Evolutionary conservation across 2,888 invertebrate species (phyloP).

Genomic region (Drosophila cracens): DNA sequence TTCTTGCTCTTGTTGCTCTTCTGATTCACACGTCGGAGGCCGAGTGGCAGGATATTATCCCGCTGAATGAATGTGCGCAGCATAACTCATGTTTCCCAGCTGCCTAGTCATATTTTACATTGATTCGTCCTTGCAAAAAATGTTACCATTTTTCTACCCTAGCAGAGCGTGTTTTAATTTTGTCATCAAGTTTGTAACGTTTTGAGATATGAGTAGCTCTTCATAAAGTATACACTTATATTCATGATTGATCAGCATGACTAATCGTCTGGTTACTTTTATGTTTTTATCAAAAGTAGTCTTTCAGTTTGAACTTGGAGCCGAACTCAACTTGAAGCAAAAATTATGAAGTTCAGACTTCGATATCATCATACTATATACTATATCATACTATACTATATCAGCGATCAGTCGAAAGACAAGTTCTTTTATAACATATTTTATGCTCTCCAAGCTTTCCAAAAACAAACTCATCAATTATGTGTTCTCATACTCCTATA

Average conservation of each 20-base stretch:
- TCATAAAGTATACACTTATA: neutral
- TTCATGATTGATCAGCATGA: neutral
- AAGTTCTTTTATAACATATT: neutral
- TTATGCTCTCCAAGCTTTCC: no score
- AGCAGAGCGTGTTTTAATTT: neutral
- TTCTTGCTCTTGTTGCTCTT: constrained; percentile 17
- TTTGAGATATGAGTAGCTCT: neutral
- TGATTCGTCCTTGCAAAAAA: constrained; percentile 6
- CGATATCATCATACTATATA: no score
- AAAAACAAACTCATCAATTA: no score
- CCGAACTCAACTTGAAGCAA: no score
- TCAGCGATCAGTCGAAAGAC: neutral
- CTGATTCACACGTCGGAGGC: constrained; percentile 38
- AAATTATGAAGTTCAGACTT: no score
- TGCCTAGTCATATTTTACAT: constrained; percentile 34
- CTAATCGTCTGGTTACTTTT: no score
- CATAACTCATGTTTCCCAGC: constrained; percentile 50
- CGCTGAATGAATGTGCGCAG: constrained; percentile 40
- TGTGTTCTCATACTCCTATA: neutral
- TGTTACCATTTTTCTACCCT: neutral
- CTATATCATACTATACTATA: no score
- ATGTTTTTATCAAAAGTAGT: no score
- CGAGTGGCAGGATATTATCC: constrained; percentile 55
- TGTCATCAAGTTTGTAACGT: neutral
- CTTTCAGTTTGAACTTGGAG: no score